phyloP scores from a whole-genome alignment of 1,140 invertebrate genomes.

The Micrasema longulum region DNA sequence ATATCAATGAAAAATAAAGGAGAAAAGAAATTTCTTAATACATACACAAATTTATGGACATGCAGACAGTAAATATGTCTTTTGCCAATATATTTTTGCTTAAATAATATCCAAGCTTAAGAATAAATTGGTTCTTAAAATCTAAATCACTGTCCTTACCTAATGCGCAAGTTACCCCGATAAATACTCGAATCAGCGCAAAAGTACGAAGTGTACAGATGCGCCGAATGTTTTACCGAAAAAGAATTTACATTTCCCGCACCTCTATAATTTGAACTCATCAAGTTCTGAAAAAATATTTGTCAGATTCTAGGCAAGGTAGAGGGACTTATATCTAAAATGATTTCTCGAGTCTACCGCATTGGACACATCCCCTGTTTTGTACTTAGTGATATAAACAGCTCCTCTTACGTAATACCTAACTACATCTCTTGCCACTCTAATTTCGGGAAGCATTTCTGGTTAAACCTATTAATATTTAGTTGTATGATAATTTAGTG shows the following conservation, averaged over 20 bases:
- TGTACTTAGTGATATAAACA: conserved; percentile 54
- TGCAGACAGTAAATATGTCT: neutral
- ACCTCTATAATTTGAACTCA: too few species aligned
- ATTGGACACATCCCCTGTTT: conserved; percentile 43
- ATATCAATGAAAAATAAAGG: conserved; percentile 20
- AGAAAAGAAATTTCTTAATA: conserved; percentile 6
- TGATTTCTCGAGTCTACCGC: neutral
- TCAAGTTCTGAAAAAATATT: conserved; percentile 35
- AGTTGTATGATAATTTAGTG: conserved; percentile 43
- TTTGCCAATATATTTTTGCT: neutral
- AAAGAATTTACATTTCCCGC: neutral
- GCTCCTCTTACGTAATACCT: conserved; percentile 45
- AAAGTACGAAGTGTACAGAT: too few species aligned
- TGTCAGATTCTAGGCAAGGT: conserved; percentile 26
- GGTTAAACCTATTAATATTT: conserved; percentile 37
- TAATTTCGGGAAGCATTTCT: conserved; percentile 49
- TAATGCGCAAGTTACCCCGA: conserved; percentile 40
- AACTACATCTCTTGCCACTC: conserved; percentile 44
- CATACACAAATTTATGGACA: neutral
- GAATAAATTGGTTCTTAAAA: conserved; percentile 46
- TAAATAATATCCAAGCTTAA: conserved; percentile 34
- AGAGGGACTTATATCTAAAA: conserved; percentile 6
- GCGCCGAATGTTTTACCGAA: too few species aligned
- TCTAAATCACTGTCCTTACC: conserved; percentile 51
- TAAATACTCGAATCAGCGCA: conserved; percentile 2